phyloP scores from a whole-genome alignment of 2,888 invertebrate species.

The Agrotis exclamationis region DNA sequence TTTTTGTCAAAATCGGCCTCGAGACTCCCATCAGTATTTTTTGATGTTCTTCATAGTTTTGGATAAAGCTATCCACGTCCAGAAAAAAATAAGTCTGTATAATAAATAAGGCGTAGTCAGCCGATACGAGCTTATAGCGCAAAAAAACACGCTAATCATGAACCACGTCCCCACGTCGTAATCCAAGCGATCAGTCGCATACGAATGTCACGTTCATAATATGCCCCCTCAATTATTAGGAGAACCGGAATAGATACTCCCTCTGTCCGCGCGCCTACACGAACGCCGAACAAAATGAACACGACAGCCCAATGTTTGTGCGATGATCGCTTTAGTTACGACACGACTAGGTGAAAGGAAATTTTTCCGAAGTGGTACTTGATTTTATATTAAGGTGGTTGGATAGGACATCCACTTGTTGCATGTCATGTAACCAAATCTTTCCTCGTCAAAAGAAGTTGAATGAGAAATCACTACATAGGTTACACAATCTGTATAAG shows the following conservation, averaged over 20 bases:
- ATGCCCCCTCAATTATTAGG: background rate
- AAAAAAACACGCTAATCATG: too few relatives aligned
- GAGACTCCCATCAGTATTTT: too few relatives aligned
- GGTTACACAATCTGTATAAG: background rate
- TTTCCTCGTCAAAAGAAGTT: background rate
- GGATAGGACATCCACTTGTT: conserved; percentile 27
- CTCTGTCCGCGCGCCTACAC: background rate
- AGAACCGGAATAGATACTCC: background rate
- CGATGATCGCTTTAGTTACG: background rate
- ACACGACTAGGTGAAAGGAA: background rate
- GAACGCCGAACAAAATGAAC: background rate
- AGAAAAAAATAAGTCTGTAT: too few relatives aligned
- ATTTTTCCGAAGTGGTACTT: background rate
- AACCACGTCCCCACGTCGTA: background rate
- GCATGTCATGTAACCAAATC: background rate
- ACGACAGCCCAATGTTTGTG: background rate
- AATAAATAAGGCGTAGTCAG: too few relatives aligned
- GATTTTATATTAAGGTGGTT: background rate
- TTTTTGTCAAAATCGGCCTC: too few relatives aligned
- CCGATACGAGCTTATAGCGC: too few relatives aligned
- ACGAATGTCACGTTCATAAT: background rate
- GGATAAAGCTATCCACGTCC: too few relatives aligned
- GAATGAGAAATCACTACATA: background rate
- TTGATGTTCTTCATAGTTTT: too few relatives aligned
- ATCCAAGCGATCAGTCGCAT: background rate